These are phyloP conservation scores for Drosophila truncata DNA, from an alignment of 1,140 invertebrate species.

Conservation along the genomic window DNA sequence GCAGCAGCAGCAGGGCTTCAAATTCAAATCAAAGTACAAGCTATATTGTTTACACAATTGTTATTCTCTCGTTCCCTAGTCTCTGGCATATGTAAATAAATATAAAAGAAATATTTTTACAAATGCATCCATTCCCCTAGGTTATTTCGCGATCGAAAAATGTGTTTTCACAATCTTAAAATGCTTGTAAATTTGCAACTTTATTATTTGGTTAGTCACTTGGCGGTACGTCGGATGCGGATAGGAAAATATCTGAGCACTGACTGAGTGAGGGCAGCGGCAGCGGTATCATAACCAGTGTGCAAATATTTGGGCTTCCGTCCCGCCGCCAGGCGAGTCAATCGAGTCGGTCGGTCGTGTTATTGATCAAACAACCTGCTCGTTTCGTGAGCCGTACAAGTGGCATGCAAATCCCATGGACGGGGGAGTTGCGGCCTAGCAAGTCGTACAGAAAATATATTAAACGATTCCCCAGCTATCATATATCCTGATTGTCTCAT, in stretches of 20 bases:
- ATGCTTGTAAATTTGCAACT: slow-evolving; percentile 11
- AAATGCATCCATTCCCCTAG: slow-evolving; percentile 39
- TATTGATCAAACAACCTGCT: slow-evolving; percentile 80
- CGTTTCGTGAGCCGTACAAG: slow-evolving; percentile 57
- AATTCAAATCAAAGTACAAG: slow-evolving; percentile 21
- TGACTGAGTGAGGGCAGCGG: slow-evolving; percentile 45
- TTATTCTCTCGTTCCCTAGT: slow-evolving; percentile 32
- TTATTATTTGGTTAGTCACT: slow-evolving; percentile 40
- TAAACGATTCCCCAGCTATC: slow-evolving; percentile 49
- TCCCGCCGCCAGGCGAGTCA: slow-evolving; percentile 12
- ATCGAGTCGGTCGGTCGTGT: slow-evolving; percentile 19
- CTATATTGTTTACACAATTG: slow-evolving; percentile 64
- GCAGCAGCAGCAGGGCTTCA: slow-evolving; percentile 16
- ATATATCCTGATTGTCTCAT: slow-evolving; percentile 45
- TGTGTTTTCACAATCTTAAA: slow-evolving; percentile 24
- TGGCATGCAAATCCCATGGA: slow-evolving; percentile 52
- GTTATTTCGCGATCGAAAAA: slow-evolving; percentile 14
- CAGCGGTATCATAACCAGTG: slow-evolving; percentile 30
- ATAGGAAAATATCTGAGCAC: slow-evolving; percentile 53
- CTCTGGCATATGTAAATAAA: slow-evolving; percentile 24
- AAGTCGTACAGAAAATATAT: slow-evolving; percentile 60
- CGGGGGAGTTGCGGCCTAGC: slow-evolving; percentile 1
- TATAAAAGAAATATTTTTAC: slow-evolving; percentile 29
- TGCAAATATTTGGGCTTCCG: slow-evolving; percentile 59
- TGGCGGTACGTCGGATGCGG: slow-evolving; percentile 57